Evolutionary conservation across 2,888 invertebrate species (phyloP).

Genomic region (Sesia bembeciformis): DNA sequence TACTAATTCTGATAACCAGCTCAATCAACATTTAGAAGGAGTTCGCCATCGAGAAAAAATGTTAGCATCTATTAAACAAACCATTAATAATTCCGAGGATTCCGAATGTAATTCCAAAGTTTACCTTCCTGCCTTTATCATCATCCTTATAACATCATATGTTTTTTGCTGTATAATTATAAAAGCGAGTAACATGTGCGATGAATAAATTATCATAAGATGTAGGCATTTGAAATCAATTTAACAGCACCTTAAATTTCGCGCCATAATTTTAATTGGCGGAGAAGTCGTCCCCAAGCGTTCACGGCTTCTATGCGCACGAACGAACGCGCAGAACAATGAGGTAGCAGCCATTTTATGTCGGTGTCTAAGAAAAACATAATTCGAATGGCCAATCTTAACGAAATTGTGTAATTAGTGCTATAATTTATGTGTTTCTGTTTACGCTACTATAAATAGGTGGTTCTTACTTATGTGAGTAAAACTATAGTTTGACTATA

Average conservation of each 20-base stretch:
- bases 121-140: slow-evolving; percentile 40
- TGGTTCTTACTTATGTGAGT: slow-evolving; percentile 68
- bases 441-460: slow-evolving; percentile 63
- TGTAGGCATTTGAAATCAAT: slow-evolving; percentile 30
- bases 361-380: slow-evolving; percentile 75
- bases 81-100: slow-evolving; percentile 21
- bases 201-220: slow-evolving; percentile 12
- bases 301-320: slow-evolving; percentile 75
- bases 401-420: slow-evolving; percentile 74
- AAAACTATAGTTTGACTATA: slow-evolving; percentile 57
- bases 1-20: slow-evolving; percentile 60
- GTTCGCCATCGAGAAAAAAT: slow-evolving; percentile 49
- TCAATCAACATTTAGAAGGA: slow-evolving; percentile 58
- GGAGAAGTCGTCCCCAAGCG: slow-evolving; percentile 74
- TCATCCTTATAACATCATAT: slow-evolving; percentile 41
- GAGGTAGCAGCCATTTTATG: slow-evolving; percentile 75
- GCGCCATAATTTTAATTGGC: slow-evolving; percentile 75
- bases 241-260: slow-evolving; percentile 69
- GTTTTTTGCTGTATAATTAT: slow-evolving; percentile 16
- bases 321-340: slow-evolving; percentile 76
- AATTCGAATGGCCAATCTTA: slow-evolving; percentile 75
- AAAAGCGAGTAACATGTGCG: slow-evolving; percentile 1
- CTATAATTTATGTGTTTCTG: slow-evolving; percentile 72
- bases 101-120: slow-evolving; percentile 27
- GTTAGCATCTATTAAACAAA: slow-evolving; percentile 17